phyloP scores from a whole-genome alignment of 2,888 invertebrate species.

The Pyralis farinalis region DNA sequence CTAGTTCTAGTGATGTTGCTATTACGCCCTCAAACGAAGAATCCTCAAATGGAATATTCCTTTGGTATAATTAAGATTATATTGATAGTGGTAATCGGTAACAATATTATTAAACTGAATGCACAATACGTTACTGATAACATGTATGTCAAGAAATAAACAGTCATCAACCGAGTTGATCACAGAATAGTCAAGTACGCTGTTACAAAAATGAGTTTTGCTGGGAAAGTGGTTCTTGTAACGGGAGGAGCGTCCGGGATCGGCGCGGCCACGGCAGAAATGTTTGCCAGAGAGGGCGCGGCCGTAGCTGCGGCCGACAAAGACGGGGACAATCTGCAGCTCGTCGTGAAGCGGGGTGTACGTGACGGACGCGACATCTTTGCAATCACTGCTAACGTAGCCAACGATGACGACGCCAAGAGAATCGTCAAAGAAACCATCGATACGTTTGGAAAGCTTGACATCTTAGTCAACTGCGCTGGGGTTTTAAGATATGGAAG shows the following conservation, averaged over 20 bases:
- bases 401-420: slow-evolving; percentile 24
- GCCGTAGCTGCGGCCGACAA: slow-evolving; percentile 29
- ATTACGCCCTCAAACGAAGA: no score
- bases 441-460: slow-evolving; percentile 27
- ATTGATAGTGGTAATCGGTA: no score
- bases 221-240: slow-evolving; percentile 41
- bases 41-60: no score
- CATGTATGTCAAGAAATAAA: no score
- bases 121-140: no score
- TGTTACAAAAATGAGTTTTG: no score
- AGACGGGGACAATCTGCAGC: slow-evolving; percentile 26
- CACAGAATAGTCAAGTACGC: no score
- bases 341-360: slow-evolving; percentile 16
- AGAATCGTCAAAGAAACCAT: slow-evolving; percentile 24
- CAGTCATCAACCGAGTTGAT: no score
- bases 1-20: no score
- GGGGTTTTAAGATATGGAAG: slow-evolving; percentile 20
- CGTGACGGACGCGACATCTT: slow-evolving; percentile 14
- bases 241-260: slow-evolving; percentile 48
- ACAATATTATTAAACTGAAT: no score
- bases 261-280: slow-evolving; percentile 31
- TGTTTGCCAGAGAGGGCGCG: slow-evolving; percentile 33
- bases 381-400: slow-evolving; percentile 26
- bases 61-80: no score
- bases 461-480: slow-evolving; percentile 37